Conservation (phyloP, 2,113 vertebrate genomes). For the Aptenodytes patagonicus region DNA sequence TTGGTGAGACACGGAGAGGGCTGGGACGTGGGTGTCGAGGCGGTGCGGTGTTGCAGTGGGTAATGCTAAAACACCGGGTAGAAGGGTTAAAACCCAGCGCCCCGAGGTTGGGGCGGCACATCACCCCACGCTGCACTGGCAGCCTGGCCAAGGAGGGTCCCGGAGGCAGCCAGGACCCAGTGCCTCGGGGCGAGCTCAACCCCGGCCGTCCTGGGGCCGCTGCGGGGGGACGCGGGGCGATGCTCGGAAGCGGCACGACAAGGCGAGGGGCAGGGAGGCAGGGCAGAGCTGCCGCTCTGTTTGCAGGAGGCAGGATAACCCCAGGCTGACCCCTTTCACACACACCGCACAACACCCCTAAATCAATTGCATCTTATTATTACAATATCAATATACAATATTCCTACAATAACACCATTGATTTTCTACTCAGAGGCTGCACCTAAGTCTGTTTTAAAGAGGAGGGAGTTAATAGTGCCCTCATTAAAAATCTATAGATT, state of each 20-base stretch:
- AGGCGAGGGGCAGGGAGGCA: not conserved
- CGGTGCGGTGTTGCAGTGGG: accelerated
- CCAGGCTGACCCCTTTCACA: conserved; percentile 46
- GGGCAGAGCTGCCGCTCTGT: not conserved
- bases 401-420: conserved; percentile 85
- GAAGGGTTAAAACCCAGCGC: not conserved
- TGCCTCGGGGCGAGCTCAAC: not conserved
- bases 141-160: not conserved
- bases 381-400: conserved; percentile 80
- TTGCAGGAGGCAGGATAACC: conserved; percentile 46
- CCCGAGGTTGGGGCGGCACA: too few species aligned
- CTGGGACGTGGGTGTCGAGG: accelerated
- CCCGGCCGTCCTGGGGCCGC: accelerated
- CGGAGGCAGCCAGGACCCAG: not conserved
- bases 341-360: conserved; percentile 27
- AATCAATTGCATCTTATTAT: conserved; percentile 80
- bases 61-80: not conserved
- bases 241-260: not conserved
- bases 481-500: conserved; percentile 85
- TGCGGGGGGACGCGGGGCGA: accelerated
- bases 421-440: conserved; percentile 74
- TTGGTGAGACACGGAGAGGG: accelerated
- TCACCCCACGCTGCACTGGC: not conserved
- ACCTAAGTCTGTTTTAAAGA: conserved; percentile 62
- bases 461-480: conserved; percentile 64